Percentiles rank a stretch among this genome's conserved stretches.
Evolutionary conservation across 1,140 invertebrate species (phyloP).

Genomic region (Leguminivora glycinivorella): DNA sequence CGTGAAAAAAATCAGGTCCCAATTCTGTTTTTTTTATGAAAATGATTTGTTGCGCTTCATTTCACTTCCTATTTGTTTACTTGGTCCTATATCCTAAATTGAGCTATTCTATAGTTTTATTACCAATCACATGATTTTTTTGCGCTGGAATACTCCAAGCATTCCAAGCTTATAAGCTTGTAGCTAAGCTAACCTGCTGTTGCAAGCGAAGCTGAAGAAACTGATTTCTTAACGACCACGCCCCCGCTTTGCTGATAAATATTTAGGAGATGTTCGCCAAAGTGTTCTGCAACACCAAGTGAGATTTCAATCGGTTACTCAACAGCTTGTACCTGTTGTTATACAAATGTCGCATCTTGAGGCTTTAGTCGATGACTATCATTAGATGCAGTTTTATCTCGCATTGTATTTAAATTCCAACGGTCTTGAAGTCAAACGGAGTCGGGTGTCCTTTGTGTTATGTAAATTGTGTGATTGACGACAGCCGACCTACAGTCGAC

Average conservation of each 20-base stretch:
- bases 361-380: slow-evolving; percentile 16
- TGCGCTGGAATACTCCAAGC: neutral
- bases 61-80: no score
- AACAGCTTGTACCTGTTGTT: slow-evolving; percentile 8
- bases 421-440: slow-evolving; percentile 23
- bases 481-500: slow-evolving; percentile 7
- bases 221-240: neutral
- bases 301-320: slow-evolving; percentile 16
- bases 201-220: neutral
- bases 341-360: slow-evolving; percentile 25
- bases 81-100: no score
- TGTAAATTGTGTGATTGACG: slow-evolving; percentile 16
- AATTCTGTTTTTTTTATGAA: no score
- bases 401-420: slow-evolving; percentile 26
- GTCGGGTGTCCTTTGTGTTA: slow-evolving; percentile 14
- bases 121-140: no score
- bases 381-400: slow-evolving; percentile 25
- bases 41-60: no score
- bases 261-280: slow-evolving; percentile 15
- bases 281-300: slow-evolving; percentile 4
- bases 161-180: neutral
- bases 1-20: no score
- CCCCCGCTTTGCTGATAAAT: slow-evolving; percentile 4
- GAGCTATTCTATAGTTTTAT: no score
- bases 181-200: neutral